phyloP scores from a whole-genome alignment of 2,888 invertebrate species.

The Eupithecia exiguata region DNA sequence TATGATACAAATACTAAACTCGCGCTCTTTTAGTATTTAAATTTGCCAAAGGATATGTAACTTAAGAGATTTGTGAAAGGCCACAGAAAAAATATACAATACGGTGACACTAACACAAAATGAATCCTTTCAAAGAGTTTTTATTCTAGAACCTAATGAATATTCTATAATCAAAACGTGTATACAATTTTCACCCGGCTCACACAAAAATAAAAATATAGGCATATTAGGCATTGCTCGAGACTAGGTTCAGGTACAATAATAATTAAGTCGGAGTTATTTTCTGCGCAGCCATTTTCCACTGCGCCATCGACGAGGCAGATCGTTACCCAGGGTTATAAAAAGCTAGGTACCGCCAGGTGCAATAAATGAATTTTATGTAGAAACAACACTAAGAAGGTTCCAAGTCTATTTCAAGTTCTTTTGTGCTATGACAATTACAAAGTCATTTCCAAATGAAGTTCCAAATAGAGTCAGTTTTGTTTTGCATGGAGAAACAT shows the following conservation, averaged over 20 bases:
- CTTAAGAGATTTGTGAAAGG: background rate
- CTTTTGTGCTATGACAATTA: constrained; percentile 4
- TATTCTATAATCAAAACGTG: background rate
- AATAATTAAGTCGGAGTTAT: constrained; percentile 3
- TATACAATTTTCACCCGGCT: background rate
- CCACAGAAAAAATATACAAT: background rate
- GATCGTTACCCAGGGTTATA: constrained; percentile 7
- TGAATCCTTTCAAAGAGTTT: background rate
- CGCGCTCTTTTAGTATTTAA: too few species aligned
- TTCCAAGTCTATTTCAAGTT: constrained; percentile 7
- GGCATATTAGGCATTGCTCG: background rate
- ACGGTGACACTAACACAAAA: background rate
- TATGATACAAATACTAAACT: too few species aligned
- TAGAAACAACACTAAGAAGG: constrained; percentile 4
- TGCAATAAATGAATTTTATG: constrained; percentile 1
- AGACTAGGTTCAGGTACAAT: background rate
- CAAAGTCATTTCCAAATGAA: constrained; percentile 7
- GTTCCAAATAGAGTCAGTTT: constrained; percentile 2
- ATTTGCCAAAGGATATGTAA: background rate
- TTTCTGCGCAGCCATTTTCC: constrained; percentile 7
- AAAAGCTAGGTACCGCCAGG: background rate
- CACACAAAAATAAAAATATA: background rate
- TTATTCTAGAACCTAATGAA: background rate
- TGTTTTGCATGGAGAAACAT: constrained; percentile 20
- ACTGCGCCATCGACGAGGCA: constrained; percentile 6